These are phyloP conservation scores for Drosophila littoralis DNA, from an alignment of 1,140 invertebrate species.

Conservation along the genomic window DNA sequence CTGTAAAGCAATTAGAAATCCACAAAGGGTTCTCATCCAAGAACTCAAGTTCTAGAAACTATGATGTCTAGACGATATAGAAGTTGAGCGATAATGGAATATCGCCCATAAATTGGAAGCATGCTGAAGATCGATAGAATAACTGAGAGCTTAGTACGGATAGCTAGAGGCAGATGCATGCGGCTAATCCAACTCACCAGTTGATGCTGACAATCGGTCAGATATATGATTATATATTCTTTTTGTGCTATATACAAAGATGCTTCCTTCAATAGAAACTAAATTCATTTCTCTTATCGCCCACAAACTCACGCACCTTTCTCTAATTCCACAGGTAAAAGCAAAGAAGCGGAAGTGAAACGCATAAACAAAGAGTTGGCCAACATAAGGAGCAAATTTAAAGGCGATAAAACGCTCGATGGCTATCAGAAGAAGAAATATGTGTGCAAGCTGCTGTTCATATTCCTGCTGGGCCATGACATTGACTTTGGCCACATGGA, in stretches of 20 bases:
- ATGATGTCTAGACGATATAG: too few species aligned
- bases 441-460: constrained; percentile 99
- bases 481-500: constrained; percentile 99
- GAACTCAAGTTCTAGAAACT: too few species aligned
- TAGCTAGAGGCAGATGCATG: background rate
- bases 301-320: background rate
- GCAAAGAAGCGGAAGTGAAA: constrained; percentile 99
- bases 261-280: background rate
- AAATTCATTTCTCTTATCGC: background rate
- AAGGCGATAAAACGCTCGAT: constrained; percentile 99
- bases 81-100: too few species aligned
- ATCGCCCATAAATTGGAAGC: too few species aligned
- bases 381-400: constrained; percentile 99
- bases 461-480: constrained; percentile 99
- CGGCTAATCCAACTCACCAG: too few species aligned
- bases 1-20: background rate
- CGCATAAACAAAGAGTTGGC: constrained; percentile 99
- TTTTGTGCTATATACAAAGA: background rate
- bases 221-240: background rate
- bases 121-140: background rate
- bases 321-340: constrained; percentile 91
- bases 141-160: background rate
- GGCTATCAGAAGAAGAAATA: constrained; percentile 99
- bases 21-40: too few species aligned
- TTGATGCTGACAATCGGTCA: too few species aligned